Evolutionary conservation across 2,113 vertebrate genomes (phyloP).

Genomic region (Tyto alba): DNA sequence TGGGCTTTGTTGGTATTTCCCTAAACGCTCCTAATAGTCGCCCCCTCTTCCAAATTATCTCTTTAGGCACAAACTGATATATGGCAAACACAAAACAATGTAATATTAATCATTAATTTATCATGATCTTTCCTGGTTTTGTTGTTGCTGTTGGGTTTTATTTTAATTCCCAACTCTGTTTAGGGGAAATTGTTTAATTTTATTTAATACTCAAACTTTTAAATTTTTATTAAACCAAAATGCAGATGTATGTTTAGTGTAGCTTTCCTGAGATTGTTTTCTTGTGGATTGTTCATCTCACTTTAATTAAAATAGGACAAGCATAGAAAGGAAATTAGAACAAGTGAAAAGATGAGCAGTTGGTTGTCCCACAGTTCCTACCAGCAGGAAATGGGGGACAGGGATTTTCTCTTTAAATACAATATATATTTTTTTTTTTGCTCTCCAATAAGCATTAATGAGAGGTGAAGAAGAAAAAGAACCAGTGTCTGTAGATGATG

Average conservation of each 20-base stretch:
- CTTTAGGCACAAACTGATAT: slow-evolving; percentile 60
- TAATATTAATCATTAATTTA: slow-evolving; percentile 61
- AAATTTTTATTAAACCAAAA: slow-evolving; percentile 23
- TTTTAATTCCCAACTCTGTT: slow-evolving; percentile 24
- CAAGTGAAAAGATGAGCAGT: neutral
- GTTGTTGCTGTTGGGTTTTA: slow-evolving; percentile 18
- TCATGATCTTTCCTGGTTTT: slow-evolving; percentile 35
- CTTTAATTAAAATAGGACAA: slow-evolving; percentile 50
- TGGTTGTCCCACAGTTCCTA: neutral
- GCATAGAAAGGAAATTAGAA: neutral
- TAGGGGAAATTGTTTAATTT: slow-evolving; percentile 39
- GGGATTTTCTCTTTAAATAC: neutral
- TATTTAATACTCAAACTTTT: slow-evolving; percentile 35
- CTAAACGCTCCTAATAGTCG: neutral
- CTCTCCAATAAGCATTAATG: neutral
- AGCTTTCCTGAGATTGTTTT: slow-evolving; percentile 6
- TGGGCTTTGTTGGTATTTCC: slow-evolving; percentile 20
- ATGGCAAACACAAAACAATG: slow-evolving; percentile 42
- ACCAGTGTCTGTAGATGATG: neutral
- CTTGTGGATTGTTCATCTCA: slow-evolving; percentile 1
- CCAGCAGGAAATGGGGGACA: neutral
- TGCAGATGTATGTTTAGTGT: slow-evolving; percentile 21
- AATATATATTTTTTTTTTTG: neutral
- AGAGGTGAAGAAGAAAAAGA: neutral
- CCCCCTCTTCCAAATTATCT: slow-evolving; percentile 26